A percentile compares a stretch with the other conserved stretches of the same genome.
Conservation (phyloP, 2,797 vertebrate species). For the Coracias cyanogaster region DNA sequence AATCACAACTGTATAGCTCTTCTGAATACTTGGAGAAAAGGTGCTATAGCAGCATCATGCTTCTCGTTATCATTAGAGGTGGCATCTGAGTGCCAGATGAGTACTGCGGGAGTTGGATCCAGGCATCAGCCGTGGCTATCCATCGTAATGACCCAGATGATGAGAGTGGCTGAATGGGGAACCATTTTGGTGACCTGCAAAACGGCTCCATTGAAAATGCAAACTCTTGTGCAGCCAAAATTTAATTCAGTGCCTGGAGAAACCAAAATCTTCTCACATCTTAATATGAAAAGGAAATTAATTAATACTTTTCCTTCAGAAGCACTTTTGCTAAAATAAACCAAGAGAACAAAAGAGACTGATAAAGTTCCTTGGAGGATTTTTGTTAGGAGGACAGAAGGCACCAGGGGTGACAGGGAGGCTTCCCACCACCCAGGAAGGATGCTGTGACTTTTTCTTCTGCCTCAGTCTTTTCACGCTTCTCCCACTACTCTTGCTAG, state of each 20-base stretch:
- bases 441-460: not conserved
- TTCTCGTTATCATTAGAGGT: not conserved
- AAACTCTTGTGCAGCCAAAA: not conserved
- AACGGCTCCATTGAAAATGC: conserved; percentile 30
- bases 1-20: not conserved
- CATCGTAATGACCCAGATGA: conserved; percentile 13
- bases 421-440: not conserved
- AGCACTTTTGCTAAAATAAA: not conserved
- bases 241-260: conserved; percentile 23
- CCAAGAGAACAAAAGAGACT: not conserved
- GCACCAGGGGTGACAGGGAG: not conserved
- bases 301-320: conserved; percentile 1
- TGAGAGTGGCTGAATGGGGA: conserved; percentile 47
- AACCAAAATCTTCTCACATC: not conserved
- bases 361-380: not conserved
- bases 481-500: not conserved
- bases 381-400: not conserved
- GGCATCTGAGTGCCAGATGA: conserved; percentile 39
- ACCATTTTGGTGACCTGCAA: conserved; percentile 59
- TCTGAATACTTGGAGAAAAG: conserved; percentile 2
- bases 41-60: not conserved
- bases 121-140: conserved; percentile 36
- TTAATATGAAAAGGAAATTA: not conserved
- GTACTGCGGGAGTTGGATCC: not conserved
- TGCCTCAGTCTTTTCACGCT: not conserved